Evolutionary conservation across 2,888 invertebrate species (phyloP), one percentile per base, ranked within the genome.

Genomic region (Chromoteleia sp.): DNA sequence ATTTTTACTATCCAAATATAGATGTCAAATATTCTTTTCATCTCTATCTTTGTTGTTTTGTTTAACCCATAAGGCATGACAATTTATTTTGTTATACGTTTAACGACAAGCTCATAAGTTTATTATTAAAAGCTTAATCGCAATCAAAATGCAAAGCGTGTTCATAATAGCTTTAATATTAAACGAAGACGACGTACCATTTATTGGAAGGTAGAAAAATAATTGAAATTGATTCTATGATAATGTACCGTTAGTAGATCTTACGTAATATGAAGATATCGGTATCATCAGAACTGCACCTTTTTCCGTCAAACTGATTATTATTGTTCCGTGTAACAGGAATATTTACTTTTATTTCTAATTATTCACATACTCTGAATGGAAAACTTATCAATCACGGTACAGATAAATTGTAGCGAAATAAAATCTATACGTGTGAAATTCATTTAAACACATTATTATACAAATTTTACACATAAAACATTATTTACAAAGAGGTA

Each of bases 221-320:
- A 36, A 36, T 61, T 39, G 52, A 30, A 74, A 74, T 74, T 68
- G 73, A 79, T 79, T 73, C 68, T 45, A 73, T 54, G 79, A 79
- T 79, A 73, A 79, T 33, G 58, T 67, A 73, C 79, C 79, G 73
- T 79, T 79, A 73, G 29, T 43, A 52, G 59, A 79, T 73, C 65
- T 73, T 79, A 61, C 59, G 79, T 68, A 79, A 71, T 71, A 65
- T 79, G 59, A 79, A 67, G 78, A 79, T 79, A 79, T 79, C 73
- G 73, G 65, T 67, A 67, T 45, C 52, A 79, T 79, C 67, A 61
- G 50, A 65, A 39, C 50, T 58, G 43, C 78, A 15, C 41, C 68
- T 71, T 79, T 79, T 68, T 59, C 61, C 33, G 65, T 73, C 61
- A 73, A 73, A 73, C 30, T 61, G 52, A 67, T 67, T 59, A 68